phyloP scores from a whole-genome alignment of 2,888 invertebrate genomes.

The Sphaerophoria taeniata region DNA sequence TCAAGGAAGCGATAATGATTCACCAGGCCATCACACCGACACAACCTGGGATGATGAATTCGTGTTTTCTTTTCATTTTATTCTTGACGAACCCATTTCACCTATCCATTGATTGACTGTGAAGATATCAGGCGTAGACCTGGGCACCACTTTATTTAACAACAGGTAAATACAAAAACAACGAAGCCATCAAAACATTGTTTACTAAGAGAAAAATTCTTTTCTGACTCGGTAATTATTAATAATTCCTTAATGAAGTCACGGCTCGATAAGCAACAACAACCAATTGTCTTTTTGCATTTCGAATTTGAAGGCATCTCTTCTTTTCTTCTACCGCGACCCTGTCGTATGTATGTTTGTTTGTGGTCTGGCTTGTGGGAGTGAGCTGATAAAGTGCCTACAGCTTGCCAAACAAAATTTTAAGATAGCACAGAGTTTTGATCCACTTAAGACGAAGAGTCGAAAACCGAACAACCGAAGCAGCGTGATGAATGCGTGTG shows the following conservation, averaged over 20 bases:
- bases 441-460: constrained; percentile 6
- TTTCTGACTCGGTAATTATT: constrained; percentile 75
- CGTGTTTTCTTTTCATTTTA: neutral
- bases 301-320: constrained; percentile 47
- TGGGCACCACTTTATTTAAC: constrained; percentile 18
- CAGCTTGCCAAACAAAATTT: neutral
- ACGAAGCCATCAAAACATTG: constrained; percentile 46
- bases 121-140: constrained; percentile 36
- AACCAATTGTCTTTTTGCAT: constrained; percentile 75
- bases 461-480: constrained; percentile 37
- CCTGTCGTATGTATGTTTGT: constrained; percentile 25
- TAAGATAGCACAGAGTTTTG: constrained; percentile 25
- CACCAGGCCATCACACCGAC: constrained; percentile 2
- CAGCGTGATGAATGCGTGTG: constrained; percentile 71
- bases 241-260: constrained; percentile 77
- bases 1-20: constrained; percentile 39
- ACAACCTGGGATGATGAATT: neutral
- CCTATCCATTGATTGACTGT: constrained; percentile 48
- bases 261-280: constrained; percentile 75
- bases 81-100: constrained; percentile 22
- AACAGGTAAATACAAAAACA: constrained; percentile 18
- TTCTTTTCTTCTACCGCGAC: constrained; percentile 41
- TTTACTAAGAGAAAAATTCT: constrained; percentile 51
- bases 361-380: constrained; percentile 37
- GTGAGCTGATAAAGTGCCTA: constrained; percentile 5